Evolutionary conservation across 2,797 vertebrate species (phyloP), one percentile per base, ranked within the genome.

Genomic region (Neosalanx taihuensis): DNA sequence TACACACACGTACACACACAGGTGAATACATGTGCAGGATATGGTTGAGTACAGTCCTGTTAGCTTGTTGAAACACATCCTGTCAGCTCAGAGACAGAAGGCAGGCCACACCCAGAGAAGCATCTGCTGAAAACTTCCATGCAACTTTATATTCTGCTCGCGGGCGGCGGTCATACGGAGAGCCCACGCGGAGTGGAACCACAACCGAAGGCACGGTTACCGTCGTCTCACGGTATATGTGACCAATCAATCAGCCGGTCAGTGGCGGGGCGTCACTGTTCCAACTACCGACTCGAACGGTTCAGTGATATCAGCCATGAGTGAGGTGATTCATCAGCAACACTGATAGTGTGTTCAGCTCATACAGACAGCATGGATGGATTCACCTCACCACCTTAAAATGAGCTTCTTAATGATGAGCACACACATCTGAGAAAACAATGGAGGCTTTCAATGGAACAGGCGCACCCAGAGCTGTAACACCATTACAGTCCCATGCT

Each of bases 61-160:
- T 12, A 41, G 37, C 10, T 41, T 41, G 37, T 10, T 12, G 37
- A 9, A 12, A 41, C 37, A 41, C 37, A 10, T 41, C 37, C 68
- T 30, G 33, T 63, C 61, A 20, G 61, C 64, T 71, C 77, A 76
- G 71, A 62, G 18, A 79, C n/a, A 64, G 35, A 33, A 80, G 37
- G 10, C 9, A 41, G 37, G 84, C 84, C 86, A 89, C 85, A 74
- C 84, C 85, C 88, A 84, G 64, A 58, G 59, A 78, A 76, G 72
- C 4, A 53, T 4, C 4, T 18, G 51, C 0, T 56, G 51, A 56
- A 56, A 56, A 56, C 51, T 56, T 56, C 51, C 51, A 1, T 5
- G 4, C 1, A 56, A 56, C 18, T 56, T 56, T 56, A 17, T 1
- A 56, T 56, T n/a, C 17, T 17, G 51, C 6, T 56, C 15, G 15